Percentiles rank a stretch among this genome's conserved stretches.
Conservation (phyloP, 2,888 invertebrate species). For the Drosophila hamatofila region DNA sequence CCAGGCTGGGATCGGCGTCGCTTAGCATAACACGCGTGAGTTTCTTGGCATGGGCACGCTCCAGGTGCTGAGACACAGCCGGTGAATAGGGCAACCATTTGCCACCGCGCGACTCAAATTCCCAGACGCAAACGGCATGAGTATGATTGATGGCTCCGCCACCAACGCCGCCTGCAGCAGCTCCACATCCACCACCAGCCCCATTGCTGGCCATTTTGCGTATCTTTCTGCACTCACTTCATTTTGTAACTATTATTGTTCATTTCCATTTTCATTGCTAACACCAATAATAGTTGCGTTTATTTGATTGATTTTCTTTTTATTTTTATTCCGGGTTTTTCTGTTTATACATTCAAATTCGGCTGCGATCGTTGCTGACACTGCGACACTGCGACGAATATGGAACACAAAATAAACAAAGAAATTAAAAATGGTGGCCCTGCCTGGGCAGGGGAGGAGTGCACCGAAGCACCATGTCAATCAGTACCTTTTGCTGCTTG, state of each 20-base stretch:
- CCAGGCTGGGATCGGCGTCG: slow-evolving; percentile 93
- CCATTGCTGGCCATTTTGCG: slow-evolving; percentile 58
- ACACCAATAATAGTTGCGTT: slow-evolving; percentile 20
- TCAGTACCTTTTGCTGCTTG: slow-evolving; percentile 31
- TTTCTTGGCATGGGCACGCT: slow-evolving; percentile 93
- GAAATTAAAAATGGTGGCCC: slow-evolving; percentile 83
- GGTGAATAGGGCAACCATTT: slow-evolving; percentile 95
- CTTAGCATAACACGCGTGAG: slow-evolving; percentile 93
- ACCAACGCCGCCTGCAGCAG: slow-evolving; percentile 23
- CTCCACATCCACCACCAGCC: slow-evolving; percentile 42
- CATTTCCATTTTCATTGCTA: slow-evolving; percentile 19
- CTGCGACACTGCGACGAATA: slow-evolving; percentile 71
- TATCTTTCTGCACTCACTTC: slow-evolving; percentile 52
- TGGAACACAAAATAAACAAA: slow-evolving; percentile 83
- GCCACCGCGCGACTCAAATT: slow-evolving; percentile 84
- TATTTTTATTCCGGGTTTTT: slow-evolving; percentile 21
- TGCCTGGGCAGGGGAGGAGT: slow-evolving; percentile 39
- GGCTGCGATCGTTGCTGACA: slow-evolving; percentile 44
- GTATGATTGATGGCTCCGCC: slow-evolving; percentile 61
- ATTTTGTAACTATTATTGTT: slow-evolving; percentile 35
- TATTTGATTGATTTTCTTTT: slow-evolving; percentile 17
- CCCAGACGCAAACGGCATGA: slow-evolving; percentile 86
- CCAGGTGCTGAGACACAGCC: slow-evolving; percentile 93
- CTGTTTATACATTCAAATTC: slow-evolving; percentile 58
- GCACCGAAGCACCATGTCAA: slow-evolving; percentile 37